Percentiles rank a stretch among this genome's conserved stretches.
phyloP scores from a whole-genome alignment of 2,113 vertebrate species.

The Cavia porcellus region DNA sequence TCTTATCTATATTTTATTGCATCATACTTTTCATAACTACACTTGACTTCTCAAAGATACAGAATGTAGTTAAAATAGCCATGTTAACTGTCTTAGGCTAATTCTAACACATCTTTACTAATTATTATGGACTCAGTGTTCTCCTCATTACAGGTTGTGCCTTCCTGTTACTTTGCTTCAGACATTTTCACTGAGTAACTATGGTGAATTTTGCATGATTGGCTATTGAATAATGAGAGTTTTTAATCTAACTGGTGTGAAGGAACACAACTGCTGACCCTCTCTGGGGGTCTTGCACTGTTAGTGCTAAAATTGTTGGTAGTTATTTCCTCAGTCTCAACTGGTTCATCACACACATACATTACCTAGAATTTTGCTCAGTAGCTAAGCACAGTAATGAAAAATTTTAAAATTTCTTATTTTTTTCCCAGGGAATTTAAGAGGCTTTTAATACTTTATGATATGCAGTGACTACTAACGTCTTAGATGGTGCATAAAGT shows the following conservation, averaged over 20 bases:
- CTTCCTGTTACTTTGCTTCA: background rate
- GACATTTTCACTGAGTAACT: background rate
- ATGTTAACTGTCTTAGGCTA: background rate
- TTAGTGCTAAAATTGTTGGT: background rate
- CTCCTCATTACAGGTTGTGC: background rate
- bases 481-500: background rate
- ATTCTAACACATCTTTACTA: background rate
- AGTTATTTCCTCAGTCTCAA: background rate
- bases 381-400: background rate
- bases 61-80: background rate
- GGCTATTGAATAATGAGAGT: background rate
- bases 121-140: background rate
- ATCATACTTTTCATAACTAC: background rate
- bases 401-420: background rate
- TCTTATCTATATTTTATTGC: background rate
- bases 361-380: background rate
- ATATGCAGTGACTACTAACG: background rate
- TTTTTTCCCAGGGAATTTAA: background rate
- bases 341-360: background rate
- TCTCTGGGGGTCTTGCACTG: background rate
- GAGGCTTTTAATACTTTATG: constrained; percentile 24
- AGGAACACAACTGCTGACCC: background rate
- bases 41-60: background rate
- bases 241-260: background rate
- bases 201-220: background rate